These are phyloP conservation scores for Cladorhizidae sp. DNA, from an alignment of 37 sponge, comb jelly and placozoan genomes.

Conservation along the genomic window DNA sequence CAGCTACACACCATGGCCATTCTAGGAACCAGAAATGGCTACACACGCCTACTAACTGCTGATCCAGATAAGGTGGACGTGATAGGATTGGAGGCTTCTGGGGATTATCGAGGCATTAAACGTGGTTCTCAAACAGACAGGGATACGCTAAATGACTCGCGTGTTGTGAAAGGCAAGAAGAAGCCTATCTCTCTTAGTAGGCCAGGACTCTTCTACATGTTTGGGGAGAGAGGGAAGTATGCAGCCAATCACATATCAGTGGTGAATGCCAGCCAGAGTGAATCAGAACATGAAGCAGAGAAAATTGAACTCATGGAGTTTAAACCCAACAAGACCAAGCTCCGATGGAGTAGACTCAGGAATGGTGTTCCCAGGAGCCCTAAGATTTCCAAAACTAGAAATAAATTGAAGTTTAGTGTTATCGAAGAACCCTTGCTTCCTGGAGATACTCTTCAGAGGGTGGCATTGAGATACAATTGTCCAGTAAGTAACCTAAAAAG, in stretches of 20 bases:
- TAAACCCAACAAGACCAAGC: slow-evolving; percentile 14
- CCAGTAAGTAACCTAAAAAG: slow-evolving; percentile 35
- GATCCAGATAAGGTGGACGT: slow-evolving; percentile 13
- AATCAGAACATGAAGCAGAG: slow-evolving; percentile 40
- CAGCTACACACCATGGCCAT: background rate
- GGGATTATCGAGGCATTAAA: slow-evolving; percentile 1
- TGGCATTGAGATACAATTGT: slow-evolving; percentile 72
- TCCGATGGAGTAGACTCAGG: slow-evolving; percentile 11
- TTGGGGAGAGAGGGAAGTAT: slow-evolving; percentile 47
- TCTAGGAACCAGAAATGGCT: slow-evolving; percentile 32
- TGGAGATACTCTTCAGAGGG: slow-evolving; percentile 72
- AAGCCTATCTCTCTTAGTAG: background rate
- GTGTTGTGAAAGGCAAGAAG: background rate
- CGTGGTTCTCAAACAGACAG: slow-evolving; percentile 3
- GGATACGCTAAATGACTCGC: background rate
- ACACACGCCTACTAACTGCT: slow-evolving; percentile 17
- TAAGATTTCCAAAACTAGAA: slow-evolving; percentile 13
- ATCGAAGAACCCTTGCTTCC: slow-evolving; percentile 66
- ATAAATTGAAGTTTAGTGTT: slow-evolving; percentile 2
- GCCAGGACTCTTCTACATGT: slow-evolving; percentile 58
- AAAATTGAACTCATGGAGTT: slow-evolving; percentile 46
- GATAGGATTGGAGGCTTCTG: background rate
- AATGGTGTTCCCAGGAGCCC: slow-evolving; percentile 23
- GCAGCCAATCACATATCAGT: slow-evolving; percentile 12
- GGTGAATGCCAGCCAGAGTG: slow-evolving; percentile 26